These are phyloP conservation scores for Drosophila sulfurigaster DNA, from an alignment of 1,140 invertebrate species.

Conservation along the genomic window DNA sequence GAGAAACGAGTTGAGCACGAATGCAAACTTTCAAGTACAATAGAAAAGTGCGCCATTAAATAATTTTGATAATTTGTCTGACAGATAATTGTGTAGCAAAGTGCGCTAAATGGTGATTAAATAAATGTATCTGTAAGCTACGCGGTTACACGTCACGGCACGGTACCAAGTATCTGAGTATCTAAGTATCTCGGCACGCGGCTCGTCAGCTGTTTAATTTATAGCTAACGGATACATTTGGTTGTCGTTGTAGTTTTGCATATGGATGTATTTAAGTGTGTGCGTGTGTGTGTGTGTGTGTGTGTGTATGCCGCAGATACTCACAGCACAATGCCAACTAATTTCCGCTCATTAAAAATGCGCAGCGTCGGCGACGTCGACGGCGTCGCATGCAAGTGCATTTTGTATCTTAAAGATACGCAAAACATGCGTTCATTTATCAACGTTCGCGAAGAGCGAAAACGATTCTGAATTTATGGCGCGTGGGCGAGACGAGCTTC, in stretches of 20 bases:
- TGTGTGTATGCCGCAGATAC: conserved; percentile 45
- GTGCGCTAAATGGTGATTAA: conserved; percentile 35
- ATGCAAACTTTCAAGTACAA: conserved; percentile 22
- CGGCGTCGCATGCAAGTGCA: conserved; percentile 46
- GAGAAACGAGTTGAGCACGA: conserved; percentile 24
- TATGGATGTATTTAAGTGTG: neutral
- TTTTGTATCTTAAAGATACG: conserved; percentile 75
- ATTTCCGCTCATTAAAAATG: conserved; percentile 82
- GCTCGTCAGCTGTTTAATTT: conserved; percentile 58
- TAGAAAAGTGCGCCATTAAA: conserved; percentile 48
- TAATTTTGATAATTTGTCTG: conserved; percentile 70
- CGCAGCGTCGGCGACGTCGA: conserved; percentile 22
- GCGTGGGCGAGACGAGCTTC: conserved; percentile 61
- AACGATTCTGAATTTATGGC: conserved; percentile 67
- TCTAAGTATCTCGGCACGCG: neutral
- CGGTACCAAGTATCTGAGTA: conserved; percentile 29
- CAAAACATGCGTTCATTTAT: conserved; percentile 77
- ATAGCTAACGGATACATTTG: conserved; percentile 55
- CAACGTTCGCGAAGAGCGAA: conserved; percentile 53
- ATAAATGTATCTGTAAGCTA: conserved; percentile 48
- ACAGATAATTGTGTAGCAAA: conserved; percentile 57
- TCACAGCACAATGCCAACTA: conserved; percentile 68
- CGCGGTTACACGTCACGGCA: conserved; percentile 38
- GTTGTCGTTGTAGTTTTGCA: conserved; percentile 17
- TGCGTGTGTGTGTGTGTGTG: conserved; percentile 30